Conservation (phyloP, 1,140 invertebrate species). For the Melipona quadrifasciata region DNA sequence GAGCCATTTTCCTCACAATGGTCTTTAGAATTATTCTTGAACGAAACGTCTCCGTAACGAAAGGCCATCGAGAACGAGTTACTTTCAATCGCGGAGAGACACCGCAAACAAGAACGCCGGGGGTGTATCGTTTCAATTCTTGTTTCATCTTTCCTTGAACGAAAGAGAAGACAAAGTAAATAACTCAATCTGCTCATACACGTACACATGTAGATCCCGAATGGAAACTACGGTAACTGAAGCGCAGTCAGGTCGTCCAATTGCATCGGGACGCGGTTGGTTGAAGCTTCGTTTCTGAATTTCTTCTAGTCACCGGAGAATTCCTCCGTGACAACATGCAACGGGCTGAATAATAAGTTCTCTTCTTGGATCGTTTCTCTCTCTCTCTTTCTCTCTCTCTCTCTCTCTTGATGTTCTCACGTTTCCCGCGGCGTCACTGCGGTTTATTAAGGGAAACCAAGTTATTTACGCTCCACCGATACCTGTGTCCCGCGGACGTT, state of each 20-base stretch:
- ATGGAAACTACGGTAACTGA: not conserved
- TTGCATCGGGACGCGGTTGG: not conserved
- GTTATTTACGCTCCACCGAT: not conserved
- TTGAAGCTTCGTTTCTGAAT: not conserved
- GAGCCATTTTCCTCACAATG: too few relatives aligned
- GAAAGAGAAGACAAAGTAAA: not conserved
- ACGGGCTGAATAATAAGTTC: conserved; percentile 15
- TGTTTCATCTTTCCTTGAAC: not conserved
- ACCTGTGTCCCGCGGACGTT: not conserved
- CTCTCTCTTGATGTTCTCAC: not conserved
- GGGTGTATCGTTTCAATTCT: not conserved
- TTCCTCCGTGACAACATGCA: not conserved
- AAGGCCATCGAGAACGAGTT: not conserved
- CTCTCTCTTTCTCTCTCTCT: too few relatives aligned
- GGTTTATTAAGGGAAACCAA: conserved; percentile 22
- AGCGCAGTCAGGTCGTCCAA: not conserved
- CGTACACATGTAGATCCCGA: not conserved
- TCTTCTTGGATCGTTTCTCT: not conserved
- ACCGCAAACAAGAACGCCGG: not conserved
- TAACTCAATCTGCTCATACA: not conserved
- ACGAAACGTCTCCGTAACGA: too few relatives aligned
- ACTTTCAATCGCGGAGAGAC: not conserved
- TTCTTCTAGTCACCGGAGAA: not conserved
- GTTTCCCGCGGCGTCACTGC: conserved; percentile 6
- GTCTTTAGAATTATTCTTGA: too few relatives aligned